Evolutionary conservation across 1,140 invertebrate genomes (phyloP).

Genomic region (Pseudoatta argentina): DNA sequence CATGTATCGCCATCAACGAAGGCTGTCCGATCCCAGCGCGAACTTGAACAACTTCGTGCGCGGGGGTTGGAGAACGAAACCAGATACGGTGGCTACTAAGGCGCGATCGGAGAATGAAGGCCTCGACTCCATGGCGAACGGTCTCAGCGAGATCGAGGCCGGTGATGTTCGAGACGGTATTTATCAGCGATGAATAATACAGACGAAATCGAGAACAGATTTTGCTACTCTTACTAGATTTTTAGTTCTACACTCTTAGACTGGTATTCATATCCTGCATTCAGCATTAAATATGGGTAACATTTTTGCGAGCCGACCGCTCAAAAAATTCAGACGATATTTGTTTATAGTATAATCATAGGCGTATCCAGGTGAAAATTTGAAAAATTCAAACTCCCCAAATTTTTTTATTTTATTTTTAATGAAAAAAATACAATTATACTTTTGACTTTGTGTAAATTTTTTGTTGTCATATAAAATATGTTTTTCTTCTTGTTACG

Average conservation of each 20-base stretch:
- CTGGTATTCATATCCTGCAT: constrained; percentile 31
- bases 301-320: neutral
- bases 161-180: constrained; percentile 97
- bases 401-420: too few species aligned
- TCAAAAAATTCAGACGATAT: neutral
- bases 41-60: constrained; percentile 96
- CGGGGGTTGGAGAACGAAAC: constrained; percentile 92
- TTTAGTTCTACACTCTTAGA: constrained; percentile 51
- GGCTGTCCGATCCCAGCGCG: constrained; percentile 97
- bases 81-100: constrained; percentile 88
- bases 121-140: constrained; percentile 93
- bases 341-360: too few species aligned
- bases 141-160: constrained; percentile 96
- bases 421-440: too few species aligned
- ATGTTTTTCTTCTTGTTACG: too few species aligned
- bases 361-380: too few species aligned
- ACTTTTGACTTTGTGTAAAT: too few species aligned
- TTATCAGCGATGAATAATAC: constrained; percentile 32
- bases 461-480: too few species aligned
- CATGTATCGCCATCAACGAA: constrained; percentile 92
- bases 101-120: constrained; percentile 97
- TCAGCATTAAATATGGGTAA: neutral
- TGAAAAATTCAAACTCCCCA: too few species aligned
- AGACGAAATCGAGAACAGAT: neutral
- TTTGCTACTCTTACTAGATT: constrained; percentile 10